Base-by-base conservation (phyloP, 2,797 vertebrate species). In the Cichlasoma orientale region DNA sequence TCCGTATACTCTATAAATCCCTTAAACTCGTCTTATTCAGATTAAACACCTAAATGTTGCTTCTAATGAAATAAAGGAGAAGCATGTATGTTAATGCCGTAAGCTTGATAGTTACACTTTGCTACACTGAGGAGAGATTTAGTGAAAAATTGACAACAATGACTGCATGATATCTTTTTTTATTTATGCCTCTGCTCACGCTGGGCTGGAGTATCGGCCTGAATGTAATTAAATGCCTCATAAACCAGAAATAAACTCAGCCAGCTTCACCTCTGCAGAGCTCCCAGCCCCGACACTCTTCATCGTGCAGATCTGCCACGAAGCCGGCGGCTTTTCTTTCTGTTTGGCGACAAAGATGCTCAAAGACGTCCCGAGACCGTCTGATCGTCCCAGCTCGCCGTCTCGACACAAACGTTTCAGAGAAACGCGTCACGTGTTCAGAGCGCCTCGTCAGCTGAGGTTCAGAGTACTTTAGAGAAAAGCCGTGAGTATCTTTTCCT, bases 171-270 rank as follows among this genome's bases (percentile, higher is more conserved):
- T 50, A 68, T 68, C 61, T 47, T 66, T 66, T 44, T 47, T 66
- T 66, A 66, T 68, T 68, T 68, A 68, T 68, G 63, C 18, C 23
- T 68, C 41, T 47, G 25, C 63, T 68, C 16, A 50, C 2, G 1
- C 27, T 27, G 61, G 61, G 61, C 61, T 47, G 41, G 61, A 66
- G 23, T 66, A 66, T 66, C 61, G 47, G 25, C 27, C 41, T 31
- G 16, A 47, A 72, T 58, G 72, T 81, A 69, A 78, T 83, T 72
- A 81, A 86, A 83, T n/a, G 85, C 66, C 59, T 75, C 81, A 83
- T 83, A 86, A 86, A 80, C 5, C 55, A 5, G 58, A 69, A 69
- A 75, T 72, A 83, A 83, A 68, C 63, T 29, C 23, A 68, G 63
- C 25, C 10, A 11, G 41, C 41, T 68, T 50, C 41, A 68, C 41